Conservation (phyloP, 1,140 invertebrate genomes). For the Aphidius ervi region DNA sequence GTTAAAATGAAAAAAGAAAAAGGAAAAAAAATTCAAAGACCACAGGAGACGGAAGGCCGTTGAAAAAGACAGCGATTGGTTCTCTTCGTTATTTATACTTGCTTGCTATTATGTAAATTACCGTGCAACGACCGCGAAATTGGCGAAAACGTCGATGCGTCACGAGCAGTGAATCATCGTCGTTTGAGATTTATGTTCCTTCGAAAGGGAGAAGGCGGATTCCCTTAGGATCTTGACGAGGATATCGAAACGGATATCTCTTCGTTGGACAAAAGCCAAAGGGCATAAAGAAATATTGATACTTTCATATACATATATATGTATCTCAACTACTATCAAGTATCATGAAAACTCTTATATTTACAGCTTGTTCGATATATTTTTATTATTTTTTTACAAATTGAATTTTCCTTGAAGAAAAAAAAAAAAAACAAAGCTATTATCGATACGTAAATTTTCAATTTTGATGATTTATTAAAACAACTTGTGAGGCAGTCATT, state of each 20-base stretch:
- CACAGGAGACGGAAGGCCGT: constrained; percentile 2
- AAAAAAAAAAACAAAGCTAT: no score
- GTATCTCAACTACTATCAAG: no score
- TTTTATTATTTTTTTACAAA: no score
- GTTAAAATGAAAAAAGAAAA: neutral
- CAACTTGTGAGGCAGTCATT: no score
- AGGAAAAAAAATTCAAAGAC: neutral
- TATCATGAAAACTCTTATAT: no score
- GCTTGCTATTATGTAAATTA: constrained; percentile 19
- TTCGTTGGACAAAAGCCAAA: constrained; percentile 10
- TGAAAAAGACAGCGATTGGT: neutral
- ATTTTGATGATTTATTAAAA: no score
- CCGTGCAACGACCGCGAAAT: constrained; percentile 20
- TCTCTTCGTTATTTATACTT: constrained; percentile 18
- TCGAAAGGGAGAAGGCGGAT: neutral
- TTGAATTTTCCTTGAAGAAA: no score
- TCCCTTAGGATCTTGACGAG: neutral
- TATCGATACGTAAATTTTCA: no score
- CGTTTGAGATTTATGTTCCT: constrained; percentile 16
- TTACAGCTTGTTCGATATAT: no score
- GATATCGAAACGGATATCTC: constrained; percentile 5
- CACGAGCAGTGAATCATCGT: constrained; percentile 19
- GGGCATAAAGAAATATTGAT: neutral
- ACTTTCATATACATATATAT: no score
- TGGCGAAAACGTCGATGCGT: constrained; percentile 23